Evolutionary conservation across 2,797 vertebrate species (phyloP).

Genomic region (Sus cebifrons): DNA sequence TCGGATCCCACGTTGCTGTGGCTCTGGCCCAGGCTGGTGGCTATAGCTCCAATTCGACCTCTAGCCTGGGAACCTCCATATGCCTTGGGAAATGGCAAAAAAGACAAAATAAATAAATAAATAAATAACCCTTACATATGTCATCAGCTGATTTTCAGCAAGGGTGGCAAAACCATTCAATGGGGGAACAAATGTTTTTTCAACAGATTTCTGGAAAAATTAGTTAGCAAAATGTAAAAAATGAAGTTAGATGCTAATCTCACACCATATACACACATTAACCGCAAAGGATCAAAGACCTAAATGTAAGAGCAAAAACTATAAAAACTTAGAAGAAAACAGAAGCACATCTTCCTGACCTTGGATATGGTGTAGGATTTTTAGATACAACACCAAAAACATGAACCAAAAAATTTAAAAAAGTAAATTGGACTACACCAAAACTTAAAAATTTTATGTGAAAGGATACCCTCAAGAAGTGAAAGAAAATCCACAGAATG

Average conservation of each 20-base stretch:
- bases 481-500: background rate
- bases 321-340: constrained; percentile 1
- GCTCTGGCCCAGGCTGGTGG: too few species aligned
- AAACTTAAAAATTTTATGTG: background rate
- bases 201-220: background rate
- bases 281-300: background rate
- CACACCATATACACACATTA: background rate
- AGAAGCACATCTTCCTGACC: background rate
- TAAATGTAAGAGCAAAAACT: background rate
- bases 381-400: background rate
- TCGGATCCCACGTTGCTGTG: too few species aligned
- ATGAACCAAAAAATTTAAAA: background rate
- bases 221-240: background rate
- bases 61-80: too few species aligned
- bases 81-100: too few species aligned
- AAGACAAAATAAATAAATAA: too few species aligned
- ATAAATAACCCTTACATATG: background rate
- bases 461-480: background rate
- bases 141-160: background rate
- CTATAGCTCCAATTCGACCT: too few species aligned
- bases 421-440: background rate
- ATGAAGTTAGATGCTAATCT: background rate
- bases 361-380: background rate
- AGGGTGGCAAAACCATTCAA: background rate
- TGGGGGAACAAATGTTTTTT: background rate